Base-by-base conservation (phyloP, 2,797 vertebrate species). In the Gobio occitaniae region DNA sequence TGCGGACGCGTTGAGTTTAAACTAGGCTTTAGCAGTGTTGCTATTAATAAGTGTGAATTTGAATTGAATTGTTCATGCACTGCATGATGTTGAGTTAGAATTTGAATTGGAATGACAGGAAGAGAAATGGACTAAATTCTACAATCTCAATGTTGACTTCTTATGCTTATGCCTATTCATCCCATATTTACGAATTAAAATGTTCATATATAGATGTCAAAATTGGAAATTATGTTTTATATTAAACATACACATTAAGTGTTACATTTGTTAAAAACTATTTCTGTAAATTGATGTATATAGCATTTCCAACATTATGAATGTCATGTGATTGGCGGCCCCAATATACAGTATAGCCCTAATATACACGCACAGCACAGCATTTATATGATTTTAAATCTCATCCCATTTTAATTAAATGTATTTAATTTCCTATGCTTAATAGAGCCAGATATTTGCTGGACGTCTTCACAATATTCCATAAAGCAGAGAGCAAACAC, bases 401-500 rank as follows among this genome's bases (percentile, higher is more conserved):
- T 65, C 29, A 16, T 32, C 63, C 6, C 17, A 19, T 21, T 69
- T 68, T 69, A 41, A 69, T 69, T 8, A 38, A 10, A 38, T 69
- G 21, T 21, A 41, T 19, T 69, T 69, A 2, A 69, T 69, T 41
- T 38, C 3, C 21, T 21, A 38, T 69, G 17, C 66, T 41, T 38
- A 59, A 38, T 76, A 77, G 36, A 61, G 21, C 75, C 47, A 25
- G 47, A 75, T 54, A 38, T 48, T 25, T 74, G 19, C 12, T 3
- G 11, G 44, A 38, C 4, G 9, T 65, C 61, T 65, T 66, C 32
- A 38, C 25, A 52, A 48, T 25, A 66, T 83, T 66, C 12, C 32
- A 29, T 83, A 66, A 83, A 66, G 21, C 47, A 36, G 9, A 83
- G 59, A 83, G 52, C 71, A 76, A 83, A 66, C 71, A 83, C 17